Evolutionary conservation across 2,113 vertebrate genomes (phyloP).

Genomic region (Felis chaus): DNA sequence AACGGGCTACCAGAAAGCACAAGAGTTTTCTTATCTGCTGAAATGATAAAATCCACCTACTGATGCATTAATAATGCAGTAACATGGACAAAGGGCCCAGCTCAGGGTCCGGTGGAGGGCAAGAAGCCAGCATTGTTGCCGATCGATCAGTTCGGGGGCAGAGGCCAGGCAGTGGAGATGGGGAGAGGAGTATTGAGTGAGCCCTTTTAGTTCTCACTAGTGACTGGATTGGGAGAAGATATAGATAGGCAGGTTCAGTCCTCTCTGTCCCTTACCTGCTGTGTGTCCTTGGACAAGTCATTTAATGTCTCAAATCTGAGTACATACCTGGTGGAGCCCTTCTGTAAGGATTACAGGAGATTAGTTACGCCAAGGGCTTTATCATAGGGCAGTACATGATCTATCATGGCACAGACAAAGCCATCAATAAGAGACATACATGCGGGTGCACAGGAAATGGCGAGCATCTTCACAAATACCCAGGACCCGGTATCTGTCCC

Average conservation of each 20-base stretch:
- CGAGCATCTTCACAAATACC: background rate
- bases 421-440: background rate
- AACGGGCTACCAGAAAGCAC: background rate
- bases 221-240: background rate
- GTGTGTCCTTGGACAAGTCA: background rate
- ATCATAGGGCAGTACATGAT: no score
- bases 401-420: background rate
- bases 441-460: background rate
- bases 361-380: rapidly evolving
- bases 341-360: background rate
- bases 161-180: background rate
- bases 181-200: background rate
- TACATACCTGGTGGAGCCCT: background rate
- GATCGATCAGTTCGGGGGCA: background rate
- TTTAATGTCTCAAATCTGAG: background rate
- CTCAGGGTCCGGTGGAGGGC: background rate
- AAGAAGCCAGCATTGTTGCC: background rate
- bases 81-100: background rate
- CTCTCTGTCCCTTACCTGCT: background rate
- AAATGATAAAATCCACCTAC: background rate
- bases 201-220: background rate
- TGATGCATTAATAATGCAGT: background rate
- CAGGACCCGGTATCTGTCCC: background rate
- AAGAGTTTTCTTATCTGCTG: background rate
- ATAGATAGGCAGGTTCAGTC: background rate